Percentiles rank a stretch among this genome's conserved stretches.
phyloP scores from a whole-genome alignment of 2,113 vertebrate species.

The Deroptyus accipitrinus region DNA sequence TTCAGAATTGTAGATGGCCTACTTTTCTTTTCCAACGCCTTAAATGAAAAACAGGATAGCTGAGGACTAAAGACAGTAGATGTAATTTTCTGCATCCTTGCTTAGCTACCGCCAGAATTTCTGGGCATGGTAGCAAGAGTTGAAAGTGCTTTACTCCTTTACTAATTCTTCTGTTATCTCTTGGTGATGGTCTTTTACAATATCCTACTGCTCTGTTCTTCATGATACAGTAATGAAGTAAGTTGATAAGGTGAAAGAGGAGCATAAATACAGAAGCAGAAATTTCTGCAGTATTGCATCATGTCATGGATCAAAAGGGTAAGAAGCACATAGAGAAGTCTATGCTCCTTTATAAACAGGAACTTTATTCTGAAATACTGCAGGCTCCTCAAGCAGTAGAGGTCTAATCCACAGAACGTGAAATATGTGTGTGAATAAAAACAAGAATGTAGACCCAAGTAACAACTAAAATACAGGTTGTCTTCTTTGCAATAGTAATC shows the following conservation, averaged over 20 bases:
- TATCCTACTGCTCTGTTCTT: background rate
- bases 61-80: background rate
- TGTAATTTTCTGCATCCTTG: background rate
- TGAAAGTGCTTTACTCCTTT: background rate
- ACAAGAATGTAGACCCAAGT: background rate
- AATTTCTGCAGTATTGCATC: background rate
- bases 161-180: background rate
- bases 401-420: background rate
- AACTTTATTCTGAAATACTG: background rate
- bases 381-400: background rate
- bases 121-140: background rate
- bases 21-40: background rate
- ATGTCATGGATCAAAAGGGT: background rate
- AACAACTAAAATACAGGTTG: background rate
- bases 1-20: background rate
- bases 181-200: background rate
- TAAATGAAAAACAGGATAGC: constrained; percentile 18
- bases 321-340: background rate
- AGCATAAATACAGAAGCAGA: background rate
- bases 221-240: background rate
- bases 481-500: background rate
- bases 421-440: background rate
- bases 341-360: background rate
- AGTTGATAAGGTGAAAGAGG: background rate
- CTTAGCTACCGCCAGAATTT: background rate